phyloP scores from a whole-genome alignment of 2,888 invertebrate species.

The Hyalella azteca region DNA sequence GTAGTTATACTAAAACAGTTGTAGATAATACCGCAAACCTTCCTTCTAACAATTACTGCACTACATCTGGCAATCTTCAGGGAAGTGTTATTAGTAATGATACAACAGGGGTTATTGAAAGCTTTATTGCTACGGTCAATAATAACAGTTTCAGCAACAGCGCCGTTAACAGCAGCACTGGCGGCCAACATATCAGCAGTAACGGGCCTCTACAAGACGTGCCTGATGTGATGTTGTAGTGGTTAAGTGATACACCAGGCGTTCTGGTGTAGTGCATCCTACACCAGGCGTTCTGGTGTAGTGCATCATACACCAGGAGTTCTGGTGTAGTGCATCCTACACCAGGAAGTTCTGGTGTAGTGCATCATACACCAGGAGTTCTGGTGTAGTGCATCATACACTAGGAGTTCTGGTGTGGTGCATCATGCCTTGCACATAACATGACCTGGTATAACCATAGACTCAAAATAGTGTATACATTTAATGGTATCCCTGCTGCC shows the following conservation, averaged over 20 bases:
- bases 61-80: neutral
- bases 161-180: neutral
- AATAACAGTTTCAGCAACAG: conserved; percentile 9
- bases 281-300: too few relatives aligned
- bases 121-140: neutral
- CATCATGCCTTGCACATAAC: too few relatives aligned
- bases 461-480: too few relatives aligned
- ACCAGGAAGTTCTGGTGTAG: too few relatives aligned
- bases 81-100: conserved; percentile 15
- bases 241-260: neutral
- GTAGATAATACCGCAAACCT: neutral
- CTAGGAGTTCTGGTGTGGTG: too few relatives aligned
- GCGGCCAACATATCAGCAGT: neutral
- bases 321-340: too few relatives aligned
- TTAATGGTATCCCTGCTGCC: too few relatives aligned
- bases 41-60: neutral
- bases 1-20: neutral
- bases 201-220: conserved; percentile 54
- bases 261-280: conserved; percentile 29
- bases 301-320: too few relatives aligned
- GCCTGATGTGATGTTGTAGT: conserved; percentile 51
- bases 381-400: too few relatives aligned
- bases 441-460: too few relatives aligned
- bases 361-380: too few relatives aligned
- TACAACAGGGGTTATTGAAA: neutral